Evolutionary conservation across 2,888 invertebrate species (phyloP).

Genomic region (Spodoptera picta): DNA sequence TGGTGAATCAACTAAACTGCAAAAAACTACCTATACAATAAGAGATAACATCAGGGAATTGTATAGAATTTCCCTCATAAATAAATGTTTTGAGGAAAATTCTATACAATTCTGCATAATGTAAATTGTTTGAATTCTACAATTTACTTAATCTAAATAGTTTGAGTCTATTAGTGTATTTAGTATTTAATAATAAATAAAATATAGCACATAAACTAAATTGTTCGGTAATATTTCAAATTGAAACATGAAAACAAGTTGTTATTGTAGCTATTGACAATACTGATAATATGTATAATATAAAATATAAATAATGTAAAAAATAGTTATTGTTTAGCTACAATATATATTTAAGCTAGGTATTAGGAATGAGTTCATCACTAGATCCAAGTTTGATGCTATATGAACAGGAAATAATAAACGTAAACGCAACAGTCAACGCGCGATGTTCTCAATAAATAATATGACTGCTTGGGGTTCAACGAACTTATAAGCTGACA

Average conservation of each 20-base stretch:
- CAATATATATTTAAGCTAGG: constrained; percentile 8
- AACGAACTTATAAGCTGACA: constrained; percentile 87
- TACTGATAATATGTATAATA: constrained; percentile 4
- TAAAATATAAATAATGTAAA: constrained; percentile 2
- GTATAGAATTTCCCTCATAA: too few relatives aligned
- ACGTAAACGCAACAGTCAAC: constrained; percentile 71
- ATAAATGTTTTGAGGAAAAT: constrained; percentile 6
- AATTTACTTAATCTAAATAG: constrained; percentile 24
- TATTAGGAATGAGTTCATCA: background rate
- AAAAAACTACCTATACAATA: constrained; percentile 21
- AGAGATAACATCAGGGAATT: too few relatives aligned
- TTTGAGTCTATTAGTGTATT: constrained; percentile 31
- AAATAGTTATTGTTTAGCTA: constrained; percentile 9
- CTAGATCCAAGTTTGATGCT: constrained; percentile 68
- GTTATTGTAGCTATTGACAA: constrained; percentile 24
- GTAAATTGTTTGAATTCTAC: background rate
- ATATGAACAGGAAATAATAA: constrained; percentile 78
- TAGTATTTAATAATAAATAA: constrained; percentile 17
- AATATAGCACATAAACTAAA: constrained; percentile 31
- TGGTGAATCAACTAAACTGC: constrained; percentile 34
- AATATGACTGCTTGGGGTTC: constrained; percentile 79
- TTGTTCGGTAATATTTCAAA: constrained; percentile 24
- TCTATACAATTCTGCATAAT: background rate
- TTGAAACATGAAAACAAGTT: constrained; percentile 42
- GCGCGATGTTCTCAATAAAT: constrained; percentile 84